Evolutionary conservation across 2,113 vertebrate species (phyloP).

Genomic region (Empidonax traillii): DNA sequence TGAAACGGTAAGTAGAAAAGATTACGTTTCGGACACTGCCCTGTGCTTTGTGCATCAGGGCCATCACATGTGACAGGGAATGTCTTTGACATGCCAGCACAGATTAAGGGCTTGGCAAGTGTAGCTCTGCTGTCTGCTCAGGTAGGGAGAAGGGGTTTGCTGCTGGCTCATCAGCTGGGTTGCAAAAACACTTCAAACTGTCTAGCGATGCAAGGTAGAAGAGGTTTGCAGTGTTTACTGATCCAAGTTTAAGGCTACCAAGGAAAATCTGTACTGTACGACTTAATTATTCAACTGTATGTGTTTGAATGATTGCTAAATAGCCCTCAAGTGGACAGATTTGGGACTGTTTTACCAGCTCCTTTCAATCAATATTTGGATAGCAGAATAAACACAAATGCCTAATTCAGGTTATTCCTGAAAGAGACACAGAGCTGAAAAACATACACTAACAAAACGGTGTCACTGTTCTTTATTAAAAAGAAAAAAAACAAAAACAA

Average conservation of each 20-base stretch:
- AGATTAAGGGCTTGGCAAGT: not conserved
- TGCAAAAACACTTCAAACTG: not conserved
- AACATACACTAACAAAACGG: not conserved
- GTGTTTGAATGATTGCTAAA: not conserved
- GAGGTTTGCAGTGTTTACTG: not conserved
- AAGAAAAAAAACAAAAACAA: not conserved
- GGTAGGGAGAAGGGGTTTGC: not conserved
- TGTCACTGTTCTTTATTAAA: not conserved
- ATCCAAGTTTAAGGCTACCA: not conserved
- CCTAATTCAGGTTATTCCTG: not conserved
- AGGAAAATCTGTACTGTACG: not conserved
- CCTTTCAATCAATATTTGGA: not conserved
- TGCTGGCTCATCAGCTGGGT: not conserved
- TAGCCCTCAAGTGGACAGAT: not conserved
- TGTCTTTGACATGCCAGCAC: not conserved
- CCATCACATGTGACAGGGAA: not conserved
- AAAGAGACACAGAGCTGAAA: not conserved
- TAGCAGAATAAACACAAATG: not conserved
- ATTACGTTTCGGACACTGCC: not conserved
- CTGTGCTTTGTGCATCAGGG: not conserved
- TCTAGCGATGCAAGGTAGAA: not conserved
- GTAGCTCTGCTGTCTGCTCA: not conserved
- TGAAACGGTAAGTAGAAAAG: not conserved
- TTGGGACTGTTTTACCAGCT: not conserved
- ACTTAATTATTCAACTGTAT: not conserved